phyloP scores from a whole-genome alignment of 92 coral and sea anemone genomes.

The Porites evermanni region DNA sequence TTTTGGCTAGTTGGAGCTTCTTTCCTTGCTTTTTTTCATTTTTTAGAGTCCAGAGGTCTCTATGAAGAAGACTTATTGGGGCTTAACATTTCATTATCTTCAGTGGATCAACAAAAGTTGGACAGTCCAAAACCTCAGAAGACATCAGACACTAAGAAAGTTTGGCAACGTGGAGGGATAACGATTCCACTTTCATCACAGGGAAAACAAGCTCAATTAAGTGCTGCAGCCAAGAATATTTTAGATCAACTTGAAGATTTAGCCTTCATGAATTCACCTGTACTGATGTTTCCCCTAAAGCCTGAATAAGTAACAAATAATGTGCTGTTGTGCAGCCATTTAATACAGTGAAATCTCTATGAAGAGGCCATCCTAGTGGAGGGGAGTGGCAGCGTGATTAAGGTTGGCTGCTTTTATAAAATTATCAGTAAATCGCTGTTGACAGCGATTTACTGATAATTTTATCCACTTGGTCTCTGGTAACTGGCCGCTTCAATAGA shows the following conservation, averaged over 20 bases:
- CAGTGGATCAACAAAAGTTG: constrained; percentile 44
- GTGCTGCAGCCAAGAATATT: constrained; percentile 71
- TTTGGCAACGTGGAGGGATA: constrained; percentile 82
- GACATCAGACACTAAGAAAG: constrained; percentile 55
- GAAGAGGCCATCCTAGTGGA: too few species aligned
- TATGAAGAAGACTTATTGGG: constrained; percentile 87
- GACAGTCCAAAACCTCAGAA: constrained; percentile 41
- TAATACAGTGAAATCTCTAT: too few species aligned
- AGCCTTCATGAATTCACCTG: constrained; percentile 89
- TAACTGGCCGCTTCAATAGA: too few species aligned
- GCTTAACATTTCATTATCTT: constrained; percentile 71
- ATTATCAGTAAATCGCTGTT: too few species aligned
- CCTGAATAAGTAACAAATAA: constrained; percentile 8
- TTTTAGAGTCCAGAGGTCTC: constrained; percentile 67
- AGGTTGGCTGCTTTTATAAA: too few species aligned
- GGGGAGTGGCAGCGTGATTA: too few species aligned
- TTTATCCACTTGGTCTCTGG: too few species aligned
- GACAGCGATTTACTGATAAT: too few species aligned
- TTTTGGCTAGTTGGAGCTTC: neutral
- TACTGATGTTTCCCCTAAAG: constrained; percentile 97
- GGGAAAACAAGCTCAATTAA: constrained; percentile 53
- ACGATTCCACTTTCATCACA: constrained; percentile 79
- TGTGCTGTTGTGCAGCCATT: too few species aligned
- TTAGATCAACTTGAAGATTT: constrained; percentile 87
- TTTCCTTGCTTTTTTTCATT: neutral